These are phyloP conservation scores for Diarsia brunnea DNA, from an alignment of 2,888 invertebrate genomes.

Conservation along the genomic window DNA sequence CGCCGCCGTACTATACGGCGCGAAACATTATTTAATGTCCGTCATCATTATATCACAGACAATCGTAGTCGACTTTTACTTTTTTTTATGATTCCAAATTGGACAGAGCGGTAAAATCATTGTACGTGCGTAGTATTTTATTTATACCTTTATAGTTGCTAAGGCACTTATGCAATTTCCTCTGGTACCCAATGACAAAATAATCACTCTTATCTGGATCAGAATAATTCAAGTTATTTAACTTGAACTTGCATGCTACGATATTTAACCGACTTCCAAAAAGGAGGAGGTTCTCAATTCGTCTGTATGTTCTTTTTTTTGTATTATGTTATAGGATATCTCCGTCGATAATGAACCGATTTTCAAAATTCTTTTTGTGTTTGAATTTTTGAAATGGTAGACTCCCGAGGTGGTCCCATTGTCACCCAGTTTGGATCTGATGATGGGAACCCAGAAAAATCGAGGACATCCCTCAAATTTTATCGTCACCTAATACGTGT, in stretches of 20 bases:
- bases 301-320: too few relatives aligned
- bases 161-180: slow-evolving; percentile 43
- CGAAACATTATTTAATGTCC: slow-evolving; percentile 67
- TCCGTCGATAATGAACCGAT: too few relatives aligned
- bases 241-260: slow-evolving; percentile 7
- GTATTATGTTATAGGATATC: too few relatives aligned
- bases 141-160: slow-evolving; percentile 28
- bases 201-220: slow-evolving; percentile 34
- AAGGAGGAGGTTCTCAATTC: too few relatives aligned
- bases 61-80: slow-evolving; percentile 72
- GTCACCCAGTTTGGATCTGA: too few relatives aligned
- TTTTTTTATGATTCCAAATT: slow-evolving; percentile 69
- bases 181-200: slow-evolving; percentile 17
- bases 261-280: too few relatives aligned
- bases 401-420: too few relatives aligned
- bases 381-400: too few relatives aligned
- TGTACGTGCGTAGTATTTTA: slow-evolving; percentile 60
- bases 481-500: too few relatives aligned
- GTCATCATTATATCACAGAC: slow-evolving; percentile 70
- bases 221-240: slow-evolving; percentile 37
- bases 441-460: too few relatives aligned
- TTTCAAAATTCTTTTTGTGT: too few relatives aligned
- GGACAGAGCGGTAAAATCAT: slow-evolving; percentile 43
- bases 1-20: slow-evolving; percentile 38
- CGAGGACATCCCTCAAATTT: too few relatives aligned